These are phyloP conservation scores for Odontocolon sp. DNA, from an alignment of 2,888 invertebrate species.

Conservation along the genomic window DNA sequence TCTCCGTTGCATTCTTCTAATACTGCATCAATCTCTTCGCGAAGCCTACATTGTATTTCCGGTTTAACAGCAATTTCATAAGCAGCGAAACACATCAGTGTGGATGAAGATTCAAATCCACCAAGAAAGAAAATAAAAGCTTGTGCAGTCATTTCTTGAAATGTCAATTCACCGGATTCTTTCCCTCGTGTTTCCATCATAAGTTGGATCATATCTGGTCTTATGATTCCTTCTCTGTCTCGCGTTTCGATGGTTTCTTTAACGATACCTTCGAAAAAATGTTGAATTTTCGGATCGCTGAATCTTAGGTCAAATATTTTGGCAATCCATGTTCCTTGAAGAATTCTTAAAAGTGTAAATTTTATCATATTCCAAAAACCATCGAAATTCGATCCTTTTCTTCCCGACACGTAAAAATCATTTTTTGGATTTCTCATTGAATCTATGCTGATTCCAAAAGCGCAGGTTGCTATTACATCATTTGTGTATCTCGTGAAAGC, in stretches of 20 bases:
- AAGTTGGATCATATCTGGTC: slow-evolving; percentile 83
- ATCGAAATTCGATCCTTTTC: slow-evolving; percentile 30
- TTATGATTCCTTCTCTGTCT: slow-evolving; percentile 59
- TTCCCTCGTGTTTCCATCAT: slow-evolving; percentile 79
- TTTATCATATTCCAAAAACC: slow-evolving; percentile 12
- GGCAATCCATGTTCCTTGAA: slow-evolving; percentile 18
- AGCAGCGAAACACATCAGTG: slow-evolving; percentile 61
- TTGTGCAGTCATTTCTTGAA: slow-evolving; percentile 80
- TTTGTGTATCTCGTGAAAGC: slow-evolving; percentile 60
- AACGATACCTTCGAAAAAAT: slow-evolving; percentile 38
- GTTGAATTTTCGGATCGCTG: background rate
- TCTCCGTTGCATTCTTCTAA: slow-evolving; percentile 41
- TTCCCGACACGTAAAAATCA: slow-evolving; percentile 63
- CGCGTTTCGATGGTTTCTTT: slow-evolving; percentile 34
- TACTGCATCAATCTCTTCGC: slow-evolving; percentile 64
- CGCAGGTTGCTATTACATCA: slow-evolving; percentile 65
- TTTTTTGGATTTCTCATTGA: slow-evolving; percentile 61
- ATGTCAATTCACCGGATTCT: slow-evolving; percentile 26
- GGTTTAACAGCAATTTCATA: slow-evolving; percentile 61
- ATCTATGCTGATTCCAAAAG: slow-evolving; percentile 62
- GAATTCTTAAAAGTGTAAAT: no score
- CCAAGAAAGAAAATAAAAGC: slow-evolving; percentile 73
- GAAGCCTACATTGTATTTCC: slow-evolving; percentile 63
- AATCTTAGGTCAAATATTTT: slow-evolving; percentile 22
- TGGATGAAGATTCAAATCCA: slow-evolving; percentile 66